Percentiles rank a stretch among this genome's conserved stretches.
Conservation (phyloP, 2,888 invertebrate genomes). For the Neocrepidodera transversa region DNA sequence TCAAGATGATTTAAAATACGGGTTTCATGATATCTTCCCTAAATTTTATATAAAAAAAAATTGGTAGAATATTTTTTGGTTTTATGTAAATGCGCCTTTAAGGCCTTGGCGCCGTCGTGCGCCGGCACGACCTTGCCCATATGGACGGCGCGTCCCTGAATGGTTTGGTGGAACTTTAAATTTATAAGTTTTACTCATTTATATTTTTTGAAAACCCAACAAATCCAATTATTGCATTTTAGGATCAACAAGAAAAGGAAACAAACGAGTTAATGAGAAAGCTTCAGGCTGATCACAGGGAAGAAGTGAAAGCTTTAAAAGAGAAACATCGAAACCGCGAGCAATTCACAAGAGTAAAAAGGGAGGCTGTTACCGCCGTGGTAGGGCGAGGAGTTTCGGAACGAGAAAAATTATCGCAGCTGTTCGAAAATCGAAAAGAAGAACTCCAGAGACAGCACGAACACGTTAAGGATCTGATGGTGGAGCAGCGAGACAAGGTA, state of each 20-base stretch:
- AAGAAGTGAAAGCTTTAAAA: conserved; percentile 86
- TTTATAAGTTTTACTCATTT: too few species aligned
- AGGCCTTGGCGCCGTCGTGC: too few species aligned
- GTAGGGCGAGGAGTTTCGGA: conserved; percentile 92
- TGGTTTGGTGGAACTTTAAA: too few species aligned
- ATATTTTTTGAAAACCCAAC: too few species aligned
- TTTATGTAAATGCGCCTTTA: too few species aligned
- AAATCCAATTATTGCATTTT: conserved; percentile 39
- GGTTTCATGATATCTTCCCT: too few species aligned
- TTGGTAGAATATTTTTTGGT: too few species aligned
- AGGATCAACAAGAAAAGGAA: conserved; percentile 72
- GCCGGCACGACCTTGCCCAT: too few species aligned
- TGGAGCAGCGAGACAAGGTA: conserved; percentile 73
- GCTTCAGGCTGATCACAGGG: conserved; percentile 81
- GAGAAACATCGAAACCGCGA: conserved; percentile 91
- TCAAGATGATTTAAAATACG: too few species aligned
- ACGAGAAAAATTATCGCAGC: conserved; percentile 78
- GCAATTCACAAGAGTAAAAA: conserved; percentile 84
- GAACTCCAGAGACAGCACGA: conserved; percentile 82
- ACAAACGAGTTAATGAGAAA: conserved; percentile 79
- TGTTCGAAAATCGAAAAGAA: conserved; percentile 77
- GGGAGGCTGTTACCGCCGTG: conserved; percentile 81
- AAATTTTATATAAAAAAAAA: too few species aligned
- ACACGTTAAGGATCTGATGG: conserved; percentile 72
- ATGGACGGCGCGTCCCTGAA: too few species aligned